Percentiles rank a stretch among this genome's conserved stretches.
Evolutionary conservation across 2,888 invertebrate species (phyloP).

Genomic region (Heliconius erato): DNA sequence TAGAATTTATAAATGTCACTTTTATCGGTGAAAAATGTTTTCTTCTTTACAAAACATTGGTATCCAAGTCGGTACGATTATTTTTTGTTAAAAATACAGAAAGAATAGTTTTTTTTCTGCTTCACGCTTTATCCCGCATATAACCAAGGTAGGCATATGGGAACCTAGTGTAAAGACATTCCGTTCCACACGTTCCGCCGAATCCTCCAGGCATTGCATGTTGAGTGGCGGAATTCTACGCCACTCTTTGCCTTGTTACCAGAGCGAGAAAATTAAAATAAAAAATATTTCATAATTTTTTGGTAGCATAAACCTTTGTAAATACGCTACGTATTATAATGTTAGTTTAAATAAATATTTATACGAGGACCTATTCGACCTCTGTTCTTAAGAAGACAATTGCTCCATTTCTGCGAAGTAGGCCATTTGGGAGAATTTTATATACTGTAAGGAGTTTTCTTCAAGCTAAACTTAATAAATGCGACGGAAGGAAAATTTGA

Average conservation of each 20-base stretch:
- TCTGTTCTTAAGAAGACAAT: slow-evolving; percentile 47
- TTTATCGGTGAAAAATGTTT: slow-evolving; percentile 1
- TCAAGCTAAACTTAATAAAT: slow-evolving; percentile 37
- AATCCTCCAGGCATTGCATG: no score
- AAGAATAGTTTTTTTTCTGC: not conserved
- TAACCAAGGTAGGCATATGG: not conserved
- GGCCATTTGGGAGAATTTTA: slow-evolving; percentile 41
- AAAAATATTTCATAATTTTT: not conserved
- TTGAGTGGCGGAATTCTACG: not conserved
- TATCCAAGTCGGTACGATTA: not conserved
- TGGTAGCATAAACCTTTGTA: slow-evolving; percentile 7
- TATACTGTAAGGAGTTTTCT: slow-evolving; percentile 36
- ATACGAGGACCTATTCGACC: slow-evolving; percentile 42
- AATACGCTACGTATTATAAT: slow-evolving; percentile 6
- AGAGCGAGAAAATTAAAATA: not conserved
- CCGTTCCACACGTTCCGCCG: not conserved
- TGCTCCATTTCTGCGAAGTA: slow-evolving; percentile 44
- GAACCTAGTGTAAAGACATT: not conserved
- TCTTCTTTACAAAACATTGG: slow-evolving; percentile 13
- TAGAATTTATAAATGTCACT: slow-evolving; percentile 28
- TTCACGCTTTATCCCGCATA: not conserved
- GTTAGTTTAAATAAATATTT: slow-evolving; percentile 43
- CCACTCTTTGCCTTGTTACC: not conserved
- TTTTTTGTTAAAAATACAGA: not conserved
- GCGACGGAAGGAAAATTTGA: slow-evolving; percentile 27